phyloP scores from a whole-genome alignment of 2,888 invertebrate species.

The Chrysina gloriosa region DNA sequence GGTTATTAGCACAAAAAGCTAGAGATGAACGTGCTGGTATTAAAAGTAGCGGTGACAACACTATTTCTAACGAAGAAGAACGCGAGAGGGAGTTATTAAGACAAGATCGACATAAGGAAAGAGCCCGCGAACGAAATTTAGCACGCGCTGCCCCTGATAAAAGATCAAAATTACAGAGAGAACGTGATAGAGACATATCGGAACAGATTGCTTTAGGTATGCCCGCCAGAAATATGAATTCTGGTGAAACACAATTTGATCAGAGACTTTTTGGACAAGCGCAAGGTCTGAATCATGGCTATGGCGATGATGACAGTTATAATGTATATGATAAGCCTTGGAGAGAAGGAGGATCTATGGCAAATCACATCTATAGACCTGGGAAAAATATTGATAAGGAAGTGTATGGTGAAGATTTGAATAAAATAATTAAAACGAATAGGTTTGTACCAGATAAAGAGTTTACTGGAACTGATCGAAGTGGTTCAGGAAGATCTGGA shows the following conservation, averaged over 20 bases:
- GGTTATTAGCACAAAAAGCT: slow-evolving; percentile 93
- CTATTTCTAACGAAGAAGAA: slow-evolving; percentile 76
- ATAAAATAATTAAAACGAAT: slow-evolving; percentile 87
- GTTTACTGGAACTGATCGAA: slow-evolving; percentile 90
- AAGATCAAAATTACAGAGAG: slow-evolving; percentile 86
- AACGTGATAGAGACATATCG: slow-evolving; percentile 95
- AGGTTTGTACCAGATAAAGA: slow-evolving; percentile 98
- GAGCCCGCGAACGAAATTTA: slow-evolving; percentile 93
- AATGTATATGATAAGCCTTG: slow-evolving; percentile 99
- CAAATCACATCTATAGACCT: slow-evolving; percentile 91
- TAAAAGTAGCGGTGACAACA: slow-evolving; percentile 66
- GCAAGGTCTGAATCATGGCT: slow-evolving; percentile 84
- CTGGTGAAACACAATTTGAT: slow-evolving; percentile 90
- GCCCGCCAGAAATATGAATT: slow-evolving; percentile 81
- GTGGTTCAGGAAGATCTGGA: slow-evolving; percentile 77
- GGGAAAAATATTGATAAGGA: slow-evolving; percentile 90
- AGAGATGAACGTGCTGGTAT: slow-evolving; percentile 94
- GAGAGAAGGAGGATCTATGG: slow-evolving; percentile 89
- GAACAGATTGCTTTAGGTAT: slow-evolving; percentile 98
- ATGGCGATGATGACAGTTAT: slow-evolving; percentile 97
- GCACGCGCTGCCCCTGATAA: slow-evolving; percentile 96
- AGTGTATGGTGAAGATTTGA: slow-evolving; percentile 90
- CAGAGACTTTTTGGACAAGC: slow-evolving; percentile 94
- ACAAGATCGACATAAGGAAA: slow-evolving; percentile 89
- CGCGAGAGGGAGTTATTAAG: slow-evolving; percentile 88